Evolutionary conservation across 2,113 vertebrate genomes (phyloP), one percentile per base, ranked within the genome.

Genomic region (Sciurus niger): DNA sequence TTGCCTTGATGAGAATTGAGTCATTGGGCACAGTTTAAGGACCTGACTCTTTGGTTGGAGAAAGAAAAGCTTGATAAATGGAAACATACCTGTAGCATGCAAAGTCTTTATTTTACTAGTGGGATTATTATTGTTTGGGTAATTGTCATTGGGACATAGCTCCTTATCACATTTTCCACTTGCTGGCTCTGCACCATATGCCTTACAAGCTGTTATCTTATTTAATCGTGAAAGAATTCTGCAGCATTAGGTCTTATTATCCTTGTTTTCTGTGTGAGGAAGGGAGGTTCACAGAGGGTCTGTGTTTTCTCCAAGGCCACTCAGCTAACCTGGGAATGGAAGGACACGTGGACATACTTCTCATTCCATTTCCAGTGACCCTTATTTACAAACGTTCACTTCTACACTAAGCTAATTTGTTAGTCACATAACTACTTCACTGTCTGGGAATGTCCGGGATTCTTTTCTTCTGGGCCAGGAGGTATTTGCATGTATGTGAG

Each of bases 361-460:
- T 37, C 83, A 53, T 80, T 84, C 53, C 30, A 34, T 58, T 80
- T 86, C 73, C 37, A 93, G 3, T 90, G 43, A 67, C 37, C 78
- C 80, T 96, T 73, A 55, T 63, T 93, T 94, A 60, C 78, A 93
- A 85, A 84, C 28, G 17, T 85, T 53, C 88, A 87, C 89, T 82
- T 89, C 67, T 72, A 46, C 14, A 28, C 60, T 85, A 82, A 80
- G 30, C 30, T 65, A 51, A 84, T 95, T 85, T 95, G 84, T 84
- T 43, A 60, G 63, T 86, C 78, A 77, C 51, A 60, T 34, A 74
- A 84, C 68, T 90, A 85, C 55, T 74, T 86, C 32, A 46, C 67
- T 89, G 73, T 85, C 74, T 2, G 37, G 88, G 60, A 89, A 82
- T 93, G 67, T 82, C 76, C 92, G 90, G 46, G 40, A 80, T 94